Conservation (phyloP, 1,140 invertebrate genomes). For the Drosophila willistoni region DNA sequence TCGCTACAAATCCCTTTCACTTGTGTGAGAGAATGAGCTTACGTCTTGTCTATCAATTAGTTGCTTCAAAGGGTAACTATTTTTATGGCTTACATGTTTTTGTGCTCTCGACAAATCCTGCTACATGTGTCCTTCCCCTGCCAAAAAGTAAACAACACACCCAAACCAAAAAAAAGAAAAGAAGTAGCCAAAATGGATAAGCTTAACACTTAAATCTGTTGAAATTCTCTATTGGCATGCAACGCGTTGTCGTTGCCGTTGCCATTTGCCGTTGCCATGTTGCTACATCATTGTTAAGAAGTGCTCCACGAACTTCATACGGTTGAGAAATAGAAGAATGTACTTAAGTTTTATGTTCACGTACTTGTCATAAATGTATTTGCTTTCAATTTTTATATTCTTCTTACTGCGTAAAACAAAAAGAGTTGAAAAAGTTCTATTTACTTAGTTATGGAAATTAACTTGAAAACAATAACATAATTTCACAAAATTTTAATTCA, state of each 20-base stretch:
- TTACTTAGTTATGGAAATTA: no score
- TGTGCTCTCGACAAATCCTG: constrained; percentile 9
- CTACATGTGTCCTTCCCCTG: background rate
- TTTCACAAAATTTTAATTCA: no score
- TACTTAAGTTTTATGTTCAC: constrained; percentile 19
- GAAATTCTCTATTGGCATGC: constrained; percentile 7
- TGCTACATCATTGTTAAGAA: background rate
- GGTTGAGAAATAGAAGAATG: background rate
- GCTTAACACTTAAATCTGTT: constrained; percentile 10
- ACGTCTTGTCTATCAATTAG: constrained; percentile 48
- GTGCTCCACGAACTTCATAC: background rate
- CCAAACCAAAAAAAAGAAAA: no score
- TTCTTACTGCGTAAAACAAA: background rate
- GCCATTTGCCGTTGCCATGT: background rate
- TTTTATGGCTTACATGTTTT: constrained; percentile 35
- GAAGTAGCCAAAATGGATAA: constrained; percentile 2
- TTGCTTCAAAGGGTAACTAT: constrained; percentile 14
- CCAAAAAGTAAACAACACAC: background rate
- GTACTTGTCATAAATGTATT: constrained; percentile 28
- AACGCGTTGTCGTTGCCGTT: background rate
- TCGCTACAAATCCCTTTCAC: constrained; percentile 46
- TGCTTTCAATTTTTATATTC: constrained; percentile 17
- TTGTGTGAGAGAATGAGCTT: constrained; percentile 20
- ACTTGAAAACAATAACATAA: no score
- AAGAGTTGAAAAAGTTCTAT: background rate